phyloP scores from a whole-genome alignment of 2,888 invertebrate genomes.

The Polietes domitor region DNA sequence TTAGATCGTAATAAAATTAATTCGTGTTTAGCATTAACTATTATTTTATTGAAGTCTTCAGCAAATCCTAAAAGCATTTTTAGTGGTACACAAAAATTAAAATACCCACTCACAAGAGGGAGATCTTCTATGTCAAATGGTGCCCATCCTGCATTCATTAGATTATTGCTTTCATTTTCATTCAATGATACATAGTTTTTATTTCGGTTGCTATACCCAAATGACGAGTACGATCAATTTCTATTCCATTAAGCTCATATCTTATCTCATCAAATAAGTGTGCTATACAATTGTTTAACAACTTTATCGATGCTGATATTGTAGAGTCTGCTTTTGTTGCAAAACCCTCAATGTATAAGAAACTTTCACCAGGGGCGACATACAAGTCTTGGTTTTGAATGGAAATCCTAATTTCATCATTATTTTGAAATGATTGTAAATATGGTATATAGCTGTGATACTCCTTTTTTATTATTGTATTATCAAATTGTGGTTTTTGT shows the following conservation, averaged over 20 bases:
- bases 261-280: conserved; percentile 75
- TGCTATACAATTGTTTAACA: conserved; percentile 71
- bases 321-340: conserved; percentile 46
- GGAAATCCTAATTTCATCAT: conserved; percentile 68
- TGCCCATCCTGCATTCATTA: conserved; percentile 66
- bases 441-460: conserved; percentile 72
- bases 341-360: conserved; percentile 69
- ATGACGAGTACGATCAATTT: conserved; percentile 72
- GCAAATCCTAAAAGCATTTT: conserved; percentile 75
- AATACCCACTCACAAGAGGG: conserved; percentile 68
- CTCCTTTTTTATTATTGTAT: conserved; percentile 69
- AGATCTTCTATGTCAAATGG: conserved; percentile 28
- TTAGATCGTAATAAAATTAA: conserved; percentile 63
- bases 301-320: conserved; percentile 51
- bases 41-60: conserved; percentile 77
- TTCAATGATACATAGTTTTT: conserved; percentile 76
- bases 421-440: conserved; percentile 70
- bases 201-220: conserved; percentile 73
- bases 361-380: conserved; percentile 73
- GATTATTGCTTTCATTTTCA: conserved; percentile 46
- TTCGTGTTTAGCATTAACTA: conserved; percentile 78
- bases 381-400: conserved; percentile 67
- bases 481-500: conserved; percentile 64
- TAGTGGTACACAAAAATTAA: conserved; percentile 73
- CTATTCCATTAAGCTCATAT: conserved; percentile 76